Evolutionary conservation across 2,797 vertebrate species (phyloP), one percentile per base, ranked within the genome.

Genomic region (Hypotaenidia okinawae): DNA sequence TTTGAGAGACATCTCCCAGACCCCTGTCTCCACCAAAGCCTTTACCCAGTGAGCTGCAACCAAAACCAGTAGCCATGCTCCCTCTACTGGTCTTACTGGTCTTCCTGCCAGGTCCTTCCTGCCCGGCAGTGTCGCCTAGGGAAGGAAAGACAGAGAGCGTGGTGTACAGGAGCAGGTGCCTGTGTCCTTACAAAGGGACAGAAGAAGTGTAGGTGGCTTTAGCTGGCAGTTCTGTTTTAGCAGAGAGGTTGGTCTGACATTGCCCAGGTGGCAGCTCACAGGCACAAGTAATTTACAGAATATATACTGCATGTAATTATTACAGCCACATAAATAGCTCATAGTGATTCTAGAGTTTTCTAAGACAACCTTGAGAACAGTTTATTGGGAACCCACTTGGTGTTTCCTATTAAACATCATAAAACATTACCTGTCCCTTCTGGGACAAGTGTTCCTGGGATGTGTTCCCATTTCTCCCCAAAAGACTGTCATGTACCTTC

Each of bases 41-140:
- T 54, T 39, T 58, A 25, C 16, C 17, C 16, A 32, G 41, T 1
- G 5, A 75, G 22, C 35, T 57, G 16, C 28, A 58, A 16, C 66
- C 80, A 68, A 84, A 64, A 10, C 25, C 87, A 39, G 32, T 58
- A 22, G 4, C 37, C 62, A 13, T 17, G 51, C 94, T 94, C 91
- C 91, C 79, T 95, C 95, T 96, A 18, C 90, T 81, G 93, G 94
- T 69, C 21, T 43, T 49, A 74, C 43, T 59, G 68, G 33, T 85
- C 32, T 13, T 88, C 6, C 4, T 11, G 7, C 22, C 47, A 24
- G 13, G 24, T 45, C 16, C 33, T 66, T n/a, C 24, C 17, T 28
- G 14, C 22, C 69, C 18, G 30, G 15, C 43, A 75, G 45, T 6
- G 39, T 18, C 27, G 25, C 1, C 16, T 30, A 11, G 33, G 25